Evolutionary conservation across 2,888 invertebrate genomes (phyloP), one percentile per base, ranked within the genome.

Genomic region (Adela reaumurella): DNA sequence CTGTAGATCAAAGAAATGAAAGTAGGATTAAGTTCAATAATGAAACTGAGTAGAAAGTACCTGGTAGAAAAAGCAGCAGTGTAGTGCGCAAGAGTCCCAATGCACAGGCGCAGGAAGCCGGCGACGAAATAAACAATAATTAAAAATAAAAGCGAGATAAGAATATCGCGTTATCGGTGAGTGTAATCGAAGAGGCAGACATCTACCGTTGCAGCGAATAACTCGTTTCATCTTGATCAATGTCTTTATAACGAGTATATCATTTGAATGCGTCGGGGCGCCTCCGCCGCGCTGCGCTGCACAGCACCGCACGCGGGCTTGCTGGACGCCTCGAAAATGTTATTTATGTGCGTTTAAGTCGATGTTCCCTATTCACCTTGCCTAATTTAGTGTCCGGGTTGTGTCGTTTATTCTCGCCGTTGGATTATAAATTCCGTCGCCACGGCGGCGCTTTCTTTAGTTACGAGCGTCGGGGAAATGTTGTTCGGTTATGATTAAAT

Each of bases 371-470:
- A 65, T 63, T 59, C 57, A 60, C 61, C 58, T 57, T 57, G 60
- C 60, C 62, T 62, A 66, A 67, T 65, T 66, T 67, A 67, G 59
- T 63, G 61, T 60, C 59, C 57, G 57, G 58, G 55, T 58, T 58
- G 60, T 56, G 58, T 57, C 60, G 62, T 67, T 63, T 60, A 61
- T 67, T 49, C 63, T 64, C 59, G 56, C 59, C 59, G 59, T 56
- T 50, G 55, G 53, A 59, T 58, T 59, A 59, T 60, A 60, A 62
- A 62, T 60, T 59, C 59, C 55, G 55, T 56, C 53, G 57, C 58
- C 54, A 56, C 58, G 55, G 55, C 58, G 61, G 55, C 58, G 61
- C 60, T 55, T 51, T 60, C 60, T 55, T 58, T 60, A 63, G 65
- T 67, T 66, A 66, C 63, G 60, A 65, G 60, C 58, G 61, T 57